phyloP scores from a whole-genome alignment of 2,888 invertebrate genomes.

The Chrysopilus asiliformis region DNA sequence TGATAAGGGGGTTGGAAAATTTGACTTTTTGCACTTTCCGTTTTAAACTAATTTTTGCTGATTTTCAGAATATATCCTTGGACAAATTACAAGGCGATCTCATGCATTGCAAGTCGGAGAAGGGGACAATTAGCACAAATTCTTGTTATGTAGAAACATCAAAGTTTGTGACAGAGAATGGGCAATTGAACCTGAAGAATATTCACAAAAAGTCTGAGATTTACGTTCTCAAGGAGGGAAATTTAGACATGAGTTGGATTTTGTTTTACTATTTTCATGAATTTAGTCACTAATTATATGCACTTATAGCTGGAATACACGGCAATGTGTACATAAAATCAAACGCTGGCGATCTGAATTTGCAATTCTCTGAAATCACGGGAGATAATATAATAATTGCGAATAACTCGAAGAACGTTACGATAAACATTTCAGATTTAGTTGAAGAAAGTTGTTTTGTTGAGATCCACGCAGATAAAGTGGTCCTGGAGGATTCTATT shows the following conservation, averaged over 20 bases:
- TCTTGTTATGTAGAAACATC: constrained; percentile 30
- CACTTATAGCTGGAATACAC: constrained; percentile 28
- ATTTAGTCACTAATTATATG: not conserved
- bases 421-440: constrained; percentile 30
- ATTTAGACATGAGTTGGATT: constrained; percentile 27
- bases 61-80: constrained; percentile 23
- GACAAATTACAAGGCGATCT: constrained; percentile 30
- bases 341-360: constrained; percentile 26
- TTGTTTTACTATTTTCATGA: not conserved
- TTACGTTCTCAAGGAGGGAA: constrained; percentile 24
- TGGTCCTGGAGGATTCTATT: constrained; percentile 22
- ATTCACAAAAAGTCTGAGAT: constrained; percentile 29
- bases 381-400: constrained; percentile 26
- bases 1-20: too few species aligned
- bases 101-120: constrained; percentile 23
- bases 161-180: constrained; percentile 27
- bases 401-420: constrained; percentile 21
- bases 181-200: constrained; percentile 27
- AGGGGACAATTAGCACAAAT: constrained; percentile 26
- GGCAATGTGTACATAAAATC: constrained; percentile 26
- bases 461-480: constrained; percentile 21
- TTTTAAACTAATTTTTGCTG: constrained; percentile 12
- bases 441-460: constrained; percentile 27
- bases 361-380: constrained; percentile 29
- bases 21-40: too few species aligned